Conservation (phyloP, 2,797 vertebrate genomes). For the Enteromius anoplus region DNA sequence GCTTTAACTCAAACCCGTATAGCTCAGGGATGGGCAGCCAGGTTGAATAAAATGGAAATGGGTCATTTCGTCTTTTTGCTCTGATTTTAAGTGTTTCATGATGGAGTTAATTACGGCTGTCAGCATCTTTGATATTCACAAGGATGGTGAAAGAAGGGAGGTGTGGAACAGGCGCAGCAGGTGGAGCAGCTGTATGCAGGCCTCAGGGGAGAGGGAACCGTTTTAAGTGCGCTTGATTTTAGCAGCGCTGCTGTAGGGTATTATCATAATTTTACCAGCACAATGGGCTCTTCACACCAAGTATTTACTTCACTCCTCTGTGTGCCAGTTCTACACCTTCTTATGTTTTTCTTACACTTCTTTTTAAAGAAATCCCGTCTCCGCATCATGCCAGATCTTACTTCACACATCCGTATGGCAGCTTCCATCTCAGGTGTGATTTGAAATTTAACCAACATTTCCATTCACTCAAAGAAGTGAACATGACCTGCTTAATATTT, state of each 20-base stretch:
- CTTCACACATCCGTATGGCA: background rate
- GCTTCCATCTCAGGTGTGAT: constrained; percentile 10
- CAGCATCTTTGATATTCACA: constrained; percentile 66
- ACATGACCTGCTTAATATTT: background rate
- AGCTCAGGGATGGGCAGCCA: background rate
- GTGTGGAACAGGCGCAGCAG: constrained; percentile 63
- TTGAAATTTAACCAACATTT: constrained; percentile 14
- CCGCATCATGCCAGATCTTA: background rate
- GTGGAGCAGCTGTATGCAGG: constrained; percentile 70
- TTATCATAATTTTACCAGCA: constrained; percentile 13
- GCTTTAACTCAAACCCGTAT: constrained; percentile 44
- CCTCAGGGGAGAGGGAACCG: constrained; percentile 56
- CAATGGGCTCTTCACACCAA: constrained; percentile 18
- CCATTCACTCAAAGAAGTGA: background rate
- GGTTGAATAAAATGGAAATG: constrained; percentile 4
- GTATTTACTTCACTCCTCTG: background rate
- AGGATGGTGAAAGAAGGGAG: constrained; percentile 44
- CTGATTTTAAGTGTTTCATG: constrained; percentile 63
- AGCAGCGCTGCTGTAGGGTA: constrained; percentile 1
- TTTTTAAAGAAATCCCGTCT: background rate
- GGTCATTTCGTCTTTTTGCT: constrained; percentile 23
- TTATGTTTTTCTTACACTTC: background rate
- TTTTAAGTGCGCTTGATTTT: constrained; percentile 58
- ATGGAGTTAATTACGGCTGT: constrained; percentile 74
- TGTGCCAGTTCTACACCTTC: background rate